Evolutionary conservation across 1,140 invertebrate genomes (phyloP).

Genomic region (Drosophila repleta): DNA sequence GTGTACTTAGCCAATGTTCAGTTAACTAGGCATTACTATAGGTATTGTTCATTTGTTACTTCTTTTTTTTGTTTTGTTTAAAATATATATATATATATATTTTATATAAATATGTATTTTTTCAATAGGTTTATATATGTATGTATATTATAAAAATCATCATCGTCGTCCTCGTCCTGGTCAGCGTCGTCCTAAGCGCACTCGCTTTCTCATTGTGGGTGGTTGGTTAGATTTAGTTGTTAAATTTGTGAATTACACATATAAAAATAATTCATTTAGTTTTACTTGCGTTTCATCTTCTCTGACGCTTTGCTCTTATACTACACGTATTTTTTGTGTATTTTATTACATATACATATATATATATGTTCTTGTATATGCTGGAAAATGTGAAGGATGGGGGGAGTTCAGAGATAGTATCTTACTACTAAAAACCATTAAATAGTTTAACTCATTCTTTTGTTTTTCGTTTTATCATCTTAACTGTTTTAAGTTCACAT

Average conservation of each 20-base stretch:
- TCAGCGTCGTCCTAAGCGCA: constrained; percentile 29
- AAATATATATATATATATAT: constrained; percentile 28
- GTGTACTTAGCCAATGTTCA: constrained; percentile 74
- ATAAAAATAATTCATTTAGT: constrained; percentile 66
- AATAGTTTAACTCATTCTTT: constrained; percentile 56
- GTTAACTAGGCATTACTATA: constrained; percentile 80
- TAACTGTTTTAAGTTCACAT: constrained; percentile 38
- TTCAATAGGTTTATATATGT: constrained; percentile 23
- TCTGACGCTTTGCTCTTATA: constrained; percentile 22
- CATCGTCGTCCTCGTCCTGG: constrained; percentile 14
- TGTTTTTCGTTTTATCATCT: constrained; percentile 25
- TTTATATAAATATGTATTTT: constrained; percentile 39
- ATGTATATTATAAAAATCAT: constrained; percentile 58
- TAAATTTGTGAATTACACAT: constrained; percentile 74
- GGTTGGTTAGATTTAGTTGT: constrained; percentile 50
- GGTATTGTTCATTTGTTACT: constrained; percentile 77
- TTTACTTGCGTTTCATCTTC: constrained; percentile 22
- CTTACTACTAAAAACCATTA: constrained; percentile 69
- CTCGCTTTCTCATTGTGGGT: constrained; percentile 42
- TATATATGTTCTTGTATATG: constrained; percentile 41
- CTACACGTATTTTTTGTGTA: constrained; percentile 35
- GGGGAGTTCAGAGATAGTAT: constrained; percentile 17
- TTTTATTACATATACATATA: constrained; percentile 25
- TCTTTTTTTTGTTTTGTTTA: constrained; percentile 19
- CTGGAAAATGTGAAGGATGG: constrained; percentile 22